A percentile compares a stretch with the other conserved stretches of the same genome.
phyloP scores from a whole-genome alignment of 2,888 invertebrate genomes.

The Acronicta alni region DNA sequence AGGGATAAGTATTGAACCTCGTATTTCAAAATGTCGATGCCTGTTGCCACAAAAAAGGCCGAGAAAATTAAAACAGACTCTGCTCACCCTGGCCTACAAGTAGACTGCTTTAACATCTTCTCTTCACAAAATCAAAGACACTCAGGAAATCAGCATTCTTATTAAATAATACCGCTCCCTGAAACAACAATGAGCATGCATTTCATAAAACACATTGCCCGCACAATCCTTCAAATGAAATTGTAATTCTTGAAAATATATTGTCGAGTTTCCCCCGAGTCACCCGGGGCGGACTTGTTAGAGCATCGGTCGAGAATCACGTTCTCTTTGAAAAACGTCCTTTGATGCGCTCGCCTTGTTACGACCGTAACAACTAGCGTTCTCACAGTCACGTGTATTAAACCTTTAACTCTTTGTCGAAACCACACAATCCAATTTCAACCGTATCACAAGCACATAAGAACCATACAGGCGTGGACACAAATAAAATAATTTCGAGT shows the following conservation, averaged over 20 bases:
- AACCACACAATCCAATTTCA: conserved; percentile 48
- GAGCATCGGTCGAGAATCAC: conserved; percentile 81
- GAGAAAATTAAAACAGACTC: too few species aligned
- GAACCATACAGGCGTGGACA: conserved; percentile 31
- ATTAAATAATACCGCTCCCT: conserved; percentile 20
- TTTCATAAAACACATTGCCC: conserved; percentile 47
- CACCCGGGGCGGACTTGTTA: conserved; percentile 75
- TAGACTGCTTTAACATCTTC: background rate
- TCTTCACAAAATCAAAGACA: background rate
- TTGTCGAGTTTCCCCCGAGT: conserved; percentile 65
- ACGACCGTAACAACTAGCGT: conserved; percentile 74
- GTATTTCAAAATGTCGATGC: too few species aligned
- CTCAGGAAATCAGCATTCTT: conserved; percentile 29
- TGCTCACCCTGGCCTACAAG: too few species aligned
- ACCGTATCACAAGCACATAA: conserved; percentile 51
- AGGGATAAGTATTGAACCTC: background rate
- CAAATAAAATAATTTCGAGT: conserved; percentile 73
- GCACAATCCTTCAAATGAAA: conserved; percentile 58
- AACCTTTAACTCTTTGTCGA: conserved; percentile 68
- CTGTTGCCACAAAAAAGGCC: too few species aligned
- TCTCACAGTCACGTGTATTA: conserved; percentile 73
- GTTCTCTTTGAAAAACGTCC: conserved; percentile 81
- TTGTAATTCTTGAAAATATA: conserved; percentile 66
- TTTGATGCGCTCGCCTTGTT: conserved; percentile 81
- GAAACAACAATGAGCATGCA: conserved; percentile 34